phyloP scores from a whole-genome alignment of 2,797 vertebrate species.

The Peromyscus eremicus region DNA sequence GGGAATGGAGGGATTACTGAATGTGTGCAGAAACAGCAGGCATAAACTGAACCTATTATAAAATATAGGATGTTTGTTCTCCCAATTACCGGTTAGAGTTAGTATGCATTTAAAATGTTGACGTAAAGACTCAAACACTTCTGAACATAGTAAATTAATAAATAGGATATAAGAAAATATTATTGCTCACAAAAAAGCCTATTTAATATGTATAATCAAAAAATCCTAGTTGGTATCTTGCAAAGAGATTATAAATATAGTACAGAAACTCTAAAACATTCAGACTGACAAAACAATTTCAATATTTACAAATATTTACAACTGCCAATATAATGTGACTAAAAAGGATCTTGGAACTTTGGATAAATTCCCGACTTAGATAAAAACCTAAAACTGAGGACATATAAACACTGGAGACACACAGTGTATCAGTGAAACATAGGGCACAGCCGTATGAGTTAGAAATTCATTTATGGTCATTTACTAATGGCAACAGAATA shows the following conservation, averaged over 20 bases:
- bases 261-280: neutral
- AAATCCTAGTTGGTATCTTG: neutral
- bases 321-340: neutral
- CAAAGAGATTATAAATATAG: neutral
- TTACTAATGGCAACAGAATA: neutral
- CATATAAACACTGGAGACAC: neutral
- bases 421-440: too few relatives aligned
- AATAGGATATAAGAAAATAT: neutral
- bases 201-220: neutral
- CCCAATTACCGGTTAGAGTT: neutral
- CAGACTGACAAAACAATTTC: neutral
- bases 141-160: neutral
- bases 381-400: neutral
- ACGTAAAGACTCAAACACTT: neutral
- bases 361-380: neutral
- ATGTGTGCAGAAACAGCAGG: neutral
- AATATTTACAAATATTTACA: neutral
- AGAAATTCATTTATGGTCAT: neutral
- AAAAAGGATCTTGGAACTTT: neutral
- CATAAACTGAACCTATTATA: neutral
- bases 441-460: neutral
- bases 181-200: neutral
- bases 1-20: slow-evolving; percentile 10
- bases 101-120: neutral
- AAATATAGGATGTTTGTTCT: neutral